Conservation (phyloP, 2,113 vertebrate genomes). For the Trinectes maculatus region DNA sequence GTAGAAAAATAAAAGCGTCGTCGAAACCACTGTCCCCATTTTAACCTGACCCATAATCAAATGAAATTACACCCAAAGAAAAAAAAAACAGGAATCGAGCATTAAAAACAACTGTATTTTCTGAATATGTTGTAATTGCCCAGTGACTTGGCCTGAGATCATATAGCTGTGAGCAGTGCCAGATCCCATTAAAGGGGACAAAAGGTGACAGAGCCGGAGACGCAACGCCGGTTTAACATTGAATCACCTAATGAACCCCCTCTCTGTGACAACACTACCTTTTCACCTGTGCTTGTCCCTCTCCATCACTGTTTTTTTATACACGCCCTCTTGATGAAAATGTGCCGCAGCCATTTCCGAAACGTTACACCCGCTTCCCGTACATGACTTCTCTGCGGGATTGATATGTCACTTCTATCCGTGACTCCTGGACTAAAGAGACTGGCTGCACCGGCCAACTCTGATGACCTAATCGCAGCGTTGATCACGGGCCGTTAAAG, state of each 20-base stretch:
- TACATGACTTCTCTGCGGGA: constrained; percentile 57
- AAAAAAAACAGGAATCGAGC: constrained; percentile 39
- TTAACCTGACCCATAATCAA: constrained; percentile 68
- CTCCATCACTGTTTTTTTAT: constrained; percentile 32
- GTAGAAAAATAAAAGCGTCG: constrained; percentile 57
- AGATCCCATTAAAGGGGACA: constrained; percentile 64
- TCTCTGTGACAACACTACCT: constrained; percentile 32
- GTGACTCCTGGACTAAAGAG: constrained; percentile 49
- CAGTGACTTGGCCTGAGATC: constrained; percentile 57
- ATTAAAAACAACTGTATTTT: constrained; percentile 72
- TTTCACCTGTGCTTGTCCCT: constrained; percentile 30
- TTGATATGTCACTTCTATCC: constrained; percentile 65
- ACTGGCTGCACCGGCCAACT: constrained; percentile 51
- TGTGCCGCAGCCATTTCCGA: constrained; percentile 55
- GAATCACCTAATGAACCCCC: constrained; percentile 9
- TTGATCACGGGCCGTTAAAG: constrained; percentile 60
- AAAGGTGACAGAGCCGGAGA: constrained; percentile 56
- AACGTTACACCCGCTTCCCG: constrained; percentile 68
- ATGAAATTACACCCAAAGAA: constrained; percentile 61
- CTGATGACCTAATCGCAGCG: constrained; percentile 67
- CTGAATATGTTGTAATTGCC: constrained; percentile 72
- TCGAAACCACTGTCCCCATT: constrained; percentile 65
- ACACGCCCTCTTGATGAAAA: constrained; percentile 55
- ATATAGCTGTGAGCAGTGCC: constrained; percentile 60
- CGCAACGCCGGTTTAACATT: constrained; percentile 16